Evolutionary conservation across 2,888 invertebrate genomes (phyloP).

Genomic region (Cheilosia scutellata): DNA sequence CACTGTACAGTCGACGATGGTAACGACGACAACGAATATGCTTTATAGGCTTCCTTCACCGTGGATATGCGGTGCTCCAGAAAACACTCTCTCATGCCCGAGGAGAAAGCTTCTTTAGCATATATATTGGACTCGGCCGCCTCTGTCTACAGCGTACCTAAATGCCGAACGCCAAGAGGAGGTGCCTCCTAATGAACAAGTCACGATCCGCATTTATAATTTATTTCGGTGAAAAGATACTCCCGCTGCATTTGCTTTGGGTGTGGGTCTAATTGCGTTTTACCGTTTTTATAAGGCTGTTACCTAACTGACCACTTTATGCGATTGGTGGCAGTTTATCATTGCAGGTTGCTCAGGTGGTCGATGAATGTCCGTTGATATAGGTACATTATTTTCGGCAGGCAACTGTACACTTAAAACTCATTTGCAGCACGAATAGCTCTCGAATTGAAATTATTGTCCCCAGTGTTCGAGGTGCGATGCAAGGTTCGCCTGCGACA

Average conservation of each 20-base stretch:
- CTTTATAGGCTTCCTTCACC: conserved; percentile 10
- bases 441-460: conserved; percentile 48
- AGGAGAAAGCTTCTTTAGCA: conserved; percentile 51
- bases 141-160: neutral
- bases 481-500: neutral
- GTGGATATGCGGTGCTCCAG: conserved; percentile 15
- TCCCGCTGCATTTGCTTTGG: conserved; percentile 71
- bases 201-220: conserved; percentile 76
- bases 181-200: conserved; percentile 74
- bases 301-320: conserved; percentile 75
- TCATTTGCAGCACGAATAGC: conserved; percentile 61
- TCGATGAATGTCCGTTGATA: conserved; percentile 69
- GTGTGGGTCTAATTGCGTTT: conserved; percentile 76
- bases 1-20: neutral
- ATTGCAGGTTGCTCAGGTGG: conserved; percentile 73
- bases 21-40: conserved; percentile 12
- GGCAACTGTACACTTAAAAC: conserved; percentile 27
- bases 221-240: conserved; percentile 75
- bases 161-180: conserved; percentile 39
- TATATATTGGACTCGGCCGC: neutral
- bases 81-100: conserved; percentile 27
- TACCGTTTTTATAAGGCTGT: conserved; percentile 70
- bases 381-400: conserved; percentile 50
- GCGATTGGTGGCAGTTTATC: conserved; percentile 73
- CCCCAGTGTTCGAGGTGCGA: conserved; percentile 32